Evolutionary conservation across 2,888 invertebrate genomes (phyloP).

Genomic region (Acanthacorydalis orientalis): DNA sequence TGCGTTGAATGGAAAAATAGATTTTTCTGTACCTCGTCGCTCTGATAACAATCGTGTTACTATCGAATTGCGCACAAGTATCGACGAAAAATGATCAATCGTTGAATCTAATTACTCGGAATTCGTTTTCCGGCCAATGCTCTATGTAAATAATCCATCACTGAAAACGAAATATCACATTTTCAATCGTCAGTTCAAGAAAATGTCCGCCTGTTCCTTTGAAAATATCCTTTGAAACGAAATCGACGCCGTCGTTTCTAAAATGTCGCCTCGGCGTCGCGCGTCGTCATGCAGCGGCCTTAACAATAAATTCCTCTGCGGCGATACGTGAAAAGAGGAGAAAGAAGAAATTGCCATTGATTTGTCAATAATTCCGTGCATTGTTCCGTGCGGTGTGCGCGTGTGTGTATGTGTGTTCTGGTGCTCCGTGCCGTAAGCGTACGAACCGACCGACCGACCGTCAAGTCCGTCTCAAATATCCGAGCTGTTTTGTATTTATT

Average conservation of each 20-base stretch:
- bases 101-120: too few relatives aligned
- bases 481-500: background rate
- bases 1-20: too few relatives aligned
- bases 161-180: too few relatives aligned
- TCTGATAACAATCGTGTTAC: too few relatives aligned
- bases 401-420: background rate
- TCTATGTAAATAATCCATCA: too few relatives aligned
- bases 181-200: too few relatives aligned
- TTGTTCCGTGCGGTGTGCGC: background rate
- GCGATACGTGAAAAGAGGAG: background rate
- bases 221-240: background rate
- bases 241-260: background rate
- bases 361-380: slow-evolving; percentile 3
- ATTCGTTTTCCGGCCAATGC: too few relatives aligned
- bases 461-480: background rate
- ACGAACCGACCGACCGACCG: background rate
- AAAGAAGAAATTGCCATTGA: slow-evolving; percentile 1
- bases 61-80: too few relatives aligned
- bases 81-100: too few relatives aligned
- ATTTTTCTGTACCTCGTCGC: too few relatives aligned
- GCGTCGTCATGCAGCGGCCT: background rate
- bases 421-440: background rate
- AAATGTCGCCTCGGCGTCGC: background rate
- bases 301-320: background rate
- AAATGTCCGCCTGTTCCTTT: background rate